These are phyloP conservation scores for Danio choprae DNA, from an alignment of 2,797 vertebrate genomes.

Conservation along the genomic window DNA sequence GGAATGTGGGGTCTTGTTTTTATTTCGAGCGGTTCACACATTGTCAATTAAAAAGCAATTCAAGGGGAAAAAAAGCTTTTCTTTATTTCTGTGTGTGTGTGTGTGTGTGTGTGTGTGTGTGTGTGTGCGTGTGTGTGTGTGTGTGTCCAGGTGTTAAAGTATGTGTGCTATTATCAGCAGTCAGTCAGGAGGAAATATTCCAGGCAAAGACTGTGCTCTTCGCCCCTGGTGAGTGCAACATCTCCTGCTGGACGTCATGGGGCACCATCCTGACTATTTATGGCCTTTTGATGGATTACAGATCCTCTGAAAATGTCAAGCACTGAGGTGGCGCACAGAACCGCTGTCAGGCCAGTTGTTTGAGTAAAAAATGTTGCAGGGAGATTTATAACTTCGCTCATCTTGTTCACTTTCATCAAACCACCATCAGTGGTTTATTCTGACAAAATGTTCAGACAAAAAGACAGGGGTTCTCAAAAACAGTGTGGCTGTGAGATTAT, in stretches of 20 bases:
- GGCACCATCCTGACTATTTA: slow-evolving; percentile 49
- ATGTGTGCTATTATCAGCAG: slow-evolving; percentile 21
- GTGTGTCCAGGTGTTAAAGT: slow-evolving; percentile 16
- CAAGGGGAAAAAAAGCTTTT: too few species aligned
- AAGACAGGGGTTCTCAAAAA: not conserved
- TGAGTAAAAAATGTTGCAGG: slow-evolving; percentile 28
- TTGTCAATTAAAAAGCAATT: too few species aligned
- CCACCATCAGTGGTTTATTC: slow-evolving; percentile 29
- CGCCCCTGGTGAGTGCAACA: slow-evolving; percentile 43
- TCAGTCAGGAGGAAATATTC: slow-evolving; percentile 48
- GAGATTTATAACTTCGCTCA: slow-evolving; percentile 23
- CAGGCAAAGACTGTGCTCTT: slow-evolving; percentile 44
- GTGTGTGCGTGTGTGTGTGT: too few species aligned
- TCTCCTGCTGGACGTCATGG: slow-evolving; percentile 50
- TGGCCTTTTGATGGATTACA: slow-evolving; percentile 54
- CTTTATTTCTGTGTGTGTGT: slow-evolving; percentile 17
- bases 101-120: slow-evolving; percentile 15
- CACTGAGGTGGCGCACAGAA: slow-evolving; percentile 32
- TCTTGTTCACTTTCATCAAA: slow-evolving; percentile 34
- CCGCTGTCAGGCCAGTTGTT: slow-evolving; percentile 27
- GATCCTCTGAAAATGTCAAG: slow-evolving; percentile 52
- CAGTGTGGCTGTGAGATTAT: slow-evolving; percentile 5
- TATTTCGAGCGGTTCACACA: too few species aligned
- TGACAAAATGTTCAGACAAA: not conserved
- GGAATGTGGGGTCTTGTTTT: too few species aligned